phyloP scores from a whole-genome alignment of 2,888 invertebrate species.

The Leptopilina myrica region DNA sequence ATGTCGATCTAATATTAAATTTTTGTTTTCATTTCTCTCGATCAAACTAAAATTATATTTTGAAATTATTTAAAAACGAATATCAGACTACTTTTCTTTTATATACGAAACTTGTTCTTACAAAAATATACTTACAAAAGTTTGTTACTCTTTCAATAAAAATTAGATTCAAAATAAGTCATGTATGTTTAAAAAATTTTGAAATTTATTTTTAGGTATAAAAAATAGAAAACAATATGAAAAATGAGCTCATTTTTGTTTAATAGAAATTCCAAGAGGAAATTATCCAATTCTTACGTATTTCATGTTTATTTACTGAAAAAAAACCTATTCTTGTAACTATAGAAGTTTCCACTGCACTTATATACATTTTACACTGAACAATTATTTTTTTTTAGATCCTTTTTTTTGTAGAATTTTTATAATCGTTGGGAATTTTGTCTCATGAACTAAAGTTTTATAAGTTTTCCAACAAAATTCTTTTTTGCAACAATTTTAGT shows the following conservation, averaged over 20 bases:
- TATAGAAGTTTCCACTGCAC: not conserved
- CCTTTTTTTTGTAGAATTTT: not conserved
- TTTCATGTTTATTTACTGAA: not conserved
- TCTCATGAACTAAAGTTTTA: not conserved
- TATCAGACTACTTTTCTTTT: conserved; percentile 48
- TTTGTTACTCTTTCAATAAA: no score
- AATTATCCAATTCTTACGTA: conserved; percentile 26
- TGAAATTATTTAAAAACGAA: conserved; percentile 39
- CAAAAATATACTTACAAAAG: conserved; percentile 51
- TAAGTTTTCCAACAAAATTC: not conserved
- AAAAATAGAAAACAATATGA: not conserved
- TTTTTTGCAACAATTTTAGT: no score
- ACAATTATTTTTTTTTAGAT: not conserved
- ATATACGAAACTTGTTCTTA: conserved; percentile 53
- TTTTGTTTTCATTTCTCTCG: conserved; percentile 33
- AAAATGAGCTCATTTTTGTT: not conserved
- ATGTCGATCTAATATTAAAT: conserved; percentile 66
- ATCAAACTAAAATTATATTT: conserved; percentile 42
- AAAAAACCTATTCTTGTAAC: not conserved
- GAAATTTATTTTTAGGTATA: not conserved
- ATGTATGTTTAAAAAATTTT: not conserved
- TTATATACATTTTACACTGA: conserved; percentile 15
- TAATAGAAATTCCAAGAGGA: conserved; percentile 10
- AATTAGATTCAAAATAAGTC: no score
- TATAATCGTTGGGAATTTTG: not conserved